Conservation (phyloP, 2,113 vertebrate species). For the Megatriorchis doriae region DNA sequence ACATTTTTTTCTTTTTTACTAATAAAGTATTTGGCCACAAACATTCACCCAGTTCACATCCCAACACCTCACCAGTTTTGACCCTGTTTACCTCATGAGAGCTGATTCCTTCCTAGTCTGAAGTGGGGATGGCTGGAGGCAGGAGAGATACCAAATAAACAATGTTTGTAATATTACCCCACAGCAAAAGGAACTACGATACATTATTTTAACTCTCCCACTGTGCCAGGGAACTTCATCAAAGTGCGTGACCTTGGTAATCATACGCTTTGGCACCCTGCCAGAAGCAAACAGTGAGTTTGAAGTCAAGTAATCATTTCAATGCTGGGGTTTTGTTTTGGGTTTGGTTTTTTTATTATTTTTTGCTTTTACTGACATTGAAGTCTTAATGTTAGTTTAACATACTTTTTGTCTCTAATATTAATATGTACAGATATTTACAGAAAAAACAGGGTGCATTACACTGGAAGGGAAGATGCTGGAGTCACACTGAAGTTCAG, state of each 20-base stretch:
- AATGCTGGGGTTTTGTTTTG: not conserved
- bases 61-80: not conserved
- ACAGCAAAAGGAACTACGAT: not conserved
- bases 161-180: not conserved
- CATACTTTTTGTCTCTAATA: not conserved
- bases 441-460: not conserved
- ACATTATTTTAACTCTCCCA: constrained; percentile 25
- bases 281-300: not conserved
- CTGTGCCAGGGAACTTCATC: constrained; percentile 49
- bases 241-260: constrained; percentile 2
- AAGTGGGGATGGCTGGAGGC: constrained; percentile 15
- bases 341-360: not conserved
- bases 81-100: not conserved
- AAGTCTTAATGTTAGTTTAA: not conserved
- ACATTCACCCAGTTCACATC: not conserved
- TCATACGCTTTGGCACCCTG: constrained; percentile 8
- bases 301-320: not conserved
- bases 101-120: not conserved
- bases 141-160: constrained; percentile 24
- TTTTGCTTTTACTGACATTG: not conserved
- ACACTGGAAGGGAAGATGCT: not conserved
- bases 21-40: constrained; percentile 4
- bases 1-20: not conserved
- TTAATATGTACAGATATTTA: not conserved
- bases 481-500: not conserved